Conservation (phyloP, 2,797 vertebrate genomes). For the Semotilus atromaculatus region DNA sequence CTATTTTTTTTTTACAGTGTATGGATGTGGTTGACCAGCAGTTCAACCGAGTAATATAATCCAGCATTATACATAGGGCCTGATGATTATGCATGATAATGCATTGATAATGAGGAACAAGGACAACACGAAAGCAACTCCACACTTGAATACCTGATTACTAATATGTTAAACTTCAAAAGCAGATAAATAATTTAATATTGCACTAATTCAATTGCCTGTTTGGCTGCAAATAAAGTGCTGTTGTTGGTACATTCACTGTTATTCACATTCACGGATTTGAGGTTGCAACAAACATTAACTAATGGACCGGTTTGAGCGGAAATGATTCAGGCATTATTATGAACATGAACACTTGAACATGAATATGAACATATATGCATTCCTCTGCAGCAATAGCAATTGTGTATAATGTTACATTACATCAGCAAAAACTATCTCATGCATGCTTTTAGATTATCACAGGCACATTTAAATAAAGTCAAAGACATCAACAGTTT, state of each 20-base stretch:
- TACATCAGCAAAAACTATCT: not conserved
- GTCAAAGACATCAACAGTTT: not conserved
- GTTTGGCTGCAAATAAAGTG: no score
- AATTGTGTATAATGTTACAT: not conserved
- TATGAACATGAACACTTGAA: not conserved
- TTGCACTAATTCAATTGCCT: not conserved
- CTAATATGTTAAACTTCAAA: not conserved
- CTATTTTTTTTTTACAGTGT: no score
- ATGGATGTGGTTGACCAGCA: not conserved
- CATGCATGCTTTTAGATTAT: slow-evolving; percentile 9
- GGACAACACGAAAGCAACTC: not conserved
- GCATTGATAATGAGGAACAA: not conserved
- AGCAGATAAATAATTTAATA: not conserved
- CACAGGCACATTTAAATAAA: not conserved
- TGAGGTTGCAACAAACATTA: not conserved
- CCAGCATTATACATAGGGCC: not conserved
- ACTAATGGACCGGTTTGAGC: not conserved
- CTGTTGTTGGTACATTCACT: not conserved
- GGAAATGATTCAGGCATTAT: not conserved
- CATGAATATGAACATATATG: not conserved
- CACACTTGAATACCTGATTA: not conserved
- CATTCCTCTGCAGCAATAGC: not conserved
- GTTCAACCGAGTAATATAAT: not conserved
- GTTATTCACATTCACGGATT: not conserved
- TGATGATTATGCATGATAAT: not conserved